phyloP scores from a whole-genome alignment of 2,888 invertebrate species.

The Falcaria lacertinaria region DNA sequence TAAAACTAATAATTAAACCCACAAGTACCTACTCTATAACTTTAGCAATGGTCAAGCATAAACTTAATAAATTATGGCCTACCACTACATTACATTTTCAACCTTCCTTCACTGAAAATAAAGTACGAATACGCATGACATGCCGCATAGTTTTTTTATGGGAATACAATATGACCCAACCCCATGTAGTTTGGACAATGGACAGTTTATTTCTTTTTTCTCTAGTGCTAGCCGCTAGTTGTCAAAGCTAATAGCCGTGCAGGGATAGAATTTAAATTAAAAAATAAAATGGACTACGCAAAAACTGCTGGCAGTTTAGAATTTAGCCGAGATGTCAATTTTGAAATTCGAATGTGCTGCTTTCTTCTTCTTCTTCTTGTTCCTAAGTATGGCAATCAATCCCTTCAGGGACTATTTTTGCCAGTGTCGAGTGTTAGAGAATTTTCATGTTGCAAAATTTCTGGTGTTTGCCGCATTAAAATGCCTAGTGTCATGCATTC shows the following conservation, averaged over 20 bases:
- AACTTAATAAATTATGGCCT: constrained; percentile 13
- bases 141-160: constrained; percentile 11
- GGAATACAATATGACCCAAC: constrained; percentile 30
- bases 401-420: too few relatives aligned
- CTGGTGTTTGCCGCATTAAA: too few relatives aligned
- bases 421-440: too few relatives aligned
- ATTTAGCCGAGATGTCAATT: neutral
- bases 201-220: constrained; percentile 27
- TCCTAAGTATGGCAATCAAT: too few relatives aligned
- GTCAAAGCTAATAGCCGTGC: constrained; percentile 30
- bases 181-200: constrained; percentile 48
- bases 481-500: too few relatives aligned
- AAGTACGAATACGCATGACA: constrained; percentile 5
- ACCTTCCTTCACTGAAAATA: neutral
- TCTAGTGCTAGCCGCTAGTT: constrained; percentile 31
- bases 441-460: too few relatives aligned
- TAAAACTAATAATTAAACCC: neutral
- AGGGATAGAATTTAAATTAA: constrained; percentile 6
- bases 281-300: constrained; percentile 7
- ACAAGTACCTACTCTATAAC: neutral
- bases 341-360: neutral
- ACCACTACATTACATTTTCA: neutral
- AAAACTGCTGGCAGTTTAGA: neutral
- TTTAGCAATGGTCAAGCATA: constrained; percentile 5
- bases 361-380: too few relatives aligned